These are phyloP conservation scores for Epizoanthus stellaris DNA, from an alignment of 92 coral and sea anemone species.

Conservation along the genomic window DNA sequence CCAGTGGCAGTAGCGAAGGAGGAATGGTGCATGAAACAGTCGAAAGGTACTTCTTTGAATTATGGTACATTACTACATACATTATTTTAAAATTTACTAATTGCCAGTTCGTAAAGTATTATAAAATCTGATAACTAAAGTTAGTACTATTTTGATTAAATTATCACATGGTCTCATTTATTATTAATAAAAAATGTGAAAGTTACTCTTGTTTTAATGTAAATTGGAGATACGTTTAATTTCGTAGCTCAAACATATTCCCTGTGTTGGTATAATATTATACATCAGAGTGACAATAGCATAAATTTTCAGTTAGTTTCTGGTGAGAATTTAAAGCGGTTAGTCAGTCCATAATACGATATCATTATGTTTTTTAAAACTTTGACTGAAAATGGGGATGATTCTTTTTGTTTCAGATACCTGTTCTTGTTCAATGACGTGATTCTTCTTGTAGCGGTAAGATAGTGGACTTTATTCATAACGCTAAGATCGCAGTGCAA, in stretches of 20 bases:
- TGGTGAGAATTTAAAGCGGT: background rate
- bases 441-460: constrained; percentile 83
- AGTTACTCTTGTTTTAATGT: background rate
- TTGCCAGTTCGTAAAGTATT: too few relatives aligned
- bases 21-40: constrained; percentile 95
- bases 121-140: too few relatives aligned
- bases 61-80: too few relatives aligned
- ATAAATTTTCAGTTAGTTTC: background rate
- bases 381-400: background rate
- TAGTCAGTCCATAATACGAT: background rate
- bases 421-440: constrained; percentile 89
- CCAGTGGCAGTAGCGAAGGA: constrained; percentile 82
- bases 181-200: background rate
- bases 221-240: background rate
- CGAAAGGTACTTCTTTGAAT: constrained; percentile 65
- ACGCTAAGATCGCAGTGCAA: too few relatives aligned
- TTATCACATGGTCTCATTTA: too few relatives aligned
- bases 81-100: too few relatives aligned
- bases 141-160: too few relatives aligned
- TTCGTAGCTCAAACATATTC: too few relatives aligned
- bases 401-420: constrained; percentile 67
- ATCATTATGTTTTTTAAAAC: background rate
- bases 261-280: too few relatives aligned
- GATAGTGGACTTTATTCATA: constrained; percentile 19
- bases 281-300: background rate